Percentiles rank a stretch among this genome's conserved stretches.
Conservation (phyloP, 2,113 vertebrate species). For the Natator depressus region DNA sequence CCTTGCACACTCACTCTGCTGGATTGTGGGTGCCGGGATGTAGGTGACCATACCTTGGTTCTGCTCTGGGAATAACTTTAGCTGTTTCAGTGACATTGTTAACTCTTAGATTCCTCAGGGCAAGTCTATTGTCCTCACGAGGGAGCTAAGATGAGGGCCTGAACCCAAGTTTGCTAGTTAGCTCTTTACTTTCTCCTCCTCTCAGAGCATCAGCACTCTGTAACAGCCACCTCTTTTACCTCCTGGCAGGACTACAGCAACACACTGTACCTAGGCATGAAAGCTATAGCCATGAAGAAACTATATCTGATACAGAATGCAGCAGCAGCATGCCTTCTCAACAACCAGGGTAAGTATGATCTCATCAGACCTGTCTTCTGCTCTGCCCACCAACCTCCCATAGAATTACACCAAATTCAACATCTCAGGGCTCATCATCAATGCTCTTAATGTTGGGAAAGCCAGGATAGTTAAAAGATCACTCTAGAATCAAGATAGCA, state of each 20-base stretch:
- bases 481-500: background rate
- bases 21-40: background rate
- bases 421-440: background rate
- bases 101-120: background rate
- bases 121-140: background rate
- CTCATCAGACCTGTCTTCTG: background rate
- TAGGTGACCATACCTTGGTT: background rate
- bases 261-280: background rate
- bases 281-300: background rate
- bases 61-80: background rate
- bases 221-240: background rate
- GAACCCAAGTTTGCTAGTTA: background rate
- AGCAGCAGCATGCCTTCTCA: background rate
- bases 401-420: background rate
- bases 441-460: background rate
- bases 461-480: background rate
- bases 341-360: background rate
- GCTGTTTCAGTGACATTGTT: background rate
- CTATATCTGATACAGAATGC: background rate
- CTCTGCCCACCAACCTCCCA: background rate
- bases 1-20: background rate
- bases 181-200: background rate
- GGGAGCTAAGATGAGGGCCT: background rate
- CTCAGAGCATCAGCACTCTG: background rate
- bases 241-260: background rate